Conservation (phyloP, 1,140 invertebrate genomes). For the Acromyrmex echinatior region DNA sequence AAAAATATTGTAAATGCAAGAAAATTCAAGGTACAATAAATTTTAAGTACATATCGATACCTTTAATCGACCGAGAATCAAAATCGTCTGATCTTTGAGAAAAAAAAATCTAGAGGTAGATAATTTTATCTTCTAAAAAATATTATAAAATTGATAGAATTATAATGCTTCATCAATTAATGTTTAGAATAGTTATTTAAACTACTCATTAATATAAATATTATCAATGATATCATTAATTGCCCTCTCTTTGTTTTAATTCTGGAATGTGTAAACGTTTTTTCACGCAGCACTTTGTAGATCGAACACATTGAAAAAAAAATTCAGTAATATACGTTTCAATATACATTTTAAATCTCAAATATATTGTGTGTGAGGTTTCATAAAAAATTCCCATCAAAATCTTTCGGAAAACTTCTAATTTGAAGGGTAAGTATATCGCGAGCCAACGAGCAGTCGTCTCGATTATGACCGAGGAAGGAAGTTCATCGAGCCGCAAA, state of each 20-base stretch:
- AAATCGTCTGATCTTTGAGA: background rate
- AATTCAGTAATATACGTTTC: background rate
- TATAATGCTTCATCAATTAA: background rate
- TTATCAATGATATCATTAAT: background rate
- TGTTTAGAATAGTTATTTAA: background rate
- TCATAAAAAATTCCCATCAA: background rate
- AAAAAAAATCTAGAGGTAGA: background rate
- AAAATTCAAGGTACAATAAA: background rate
- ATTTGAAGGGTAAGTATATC: background rate
- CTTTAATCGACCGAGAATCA: background rate
- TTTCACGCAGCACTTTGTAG: too few species aligned
- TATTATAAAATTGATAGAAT: background rate
- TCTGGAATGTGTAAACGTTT: background rate
- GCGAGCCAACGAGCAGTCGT: conserved; percentile 25
- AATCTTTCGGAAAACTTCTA: background rate
- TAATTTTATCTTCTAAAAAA: background rate
- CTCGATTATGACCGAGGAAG: conserved; percentile 40
- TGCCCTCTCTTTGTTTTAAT: background rate
- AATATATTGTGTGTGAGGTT: background rate
- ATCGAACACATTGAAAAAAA: background rate
- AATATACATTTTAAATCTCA: background rate
- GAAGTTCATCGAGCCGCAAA: conserved; percentile 40
- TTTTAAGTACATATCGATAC: background rate
- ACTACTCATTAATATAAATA: background rate
- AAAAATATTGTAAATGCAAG: background rate